Base-by-base conservation (phyloP, 2,113 vertebrate species). In the Microcebus murinus region DNA sequence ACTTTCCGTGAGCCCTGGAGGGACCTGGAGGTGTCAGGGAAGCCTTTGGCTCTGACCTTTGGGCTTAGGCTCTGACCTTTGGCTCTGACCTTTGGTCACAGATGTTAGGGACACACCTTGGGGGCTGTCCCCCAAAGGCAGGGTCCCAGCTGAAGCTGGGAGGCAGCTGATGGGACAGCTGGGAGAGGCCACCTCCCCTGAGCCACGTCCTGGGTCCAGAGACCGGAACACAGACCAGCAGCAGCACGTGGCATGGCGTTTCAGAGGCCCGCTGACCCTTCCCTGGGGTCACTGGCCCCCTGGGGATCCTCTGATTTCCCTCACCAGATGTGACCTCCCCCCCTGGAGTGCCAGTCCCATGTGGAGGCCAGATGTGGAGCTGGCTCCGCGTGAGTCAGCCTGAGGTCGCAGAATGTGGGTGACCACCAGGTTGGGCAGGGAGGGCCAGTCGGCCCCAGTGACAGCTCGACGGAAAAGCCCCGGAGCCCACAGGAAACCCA, bases 301-400 rank as follows among this genome's bases (percentile, higher is more conserved):
- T 87, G 95, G 93, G 94, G 93, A 89, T 67, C 96, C 76, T 92
- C 89, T 1, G 48, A 81, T 95, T 96, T 96, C 95, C 84, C 87
- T 52, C 91, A 81, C 97, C 97, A 98, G 96, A 97, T 98, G 96
- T 98, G 95, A 91, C 73, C 93, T 84, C 67, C 88, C 42, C 21
- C 15, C 52, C 13, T 9, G 3, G 67, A 94, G 79, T 80, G 87
- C 91, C 94, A 87, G 71, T 39, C 87, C 74, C 97, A 95, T 91
- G 73, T 98, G 98, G 97, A 96, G 95, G 67, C 98, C 98, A 98
- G 98, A 98, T 97, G 97, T 96, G 87, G 91, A 79, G 45, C 87
- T 59, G 61, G 93, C 71, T 73, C 36, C 3, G 0, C 1, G 6
- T 87, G 97, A 95, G 93, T 95, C 96, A 96, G 80, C 67, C 76